phyloP scores from a whole-genome alignment of 2,113 vertebrate genomes.

The Callopanchax toddi region DNA sequence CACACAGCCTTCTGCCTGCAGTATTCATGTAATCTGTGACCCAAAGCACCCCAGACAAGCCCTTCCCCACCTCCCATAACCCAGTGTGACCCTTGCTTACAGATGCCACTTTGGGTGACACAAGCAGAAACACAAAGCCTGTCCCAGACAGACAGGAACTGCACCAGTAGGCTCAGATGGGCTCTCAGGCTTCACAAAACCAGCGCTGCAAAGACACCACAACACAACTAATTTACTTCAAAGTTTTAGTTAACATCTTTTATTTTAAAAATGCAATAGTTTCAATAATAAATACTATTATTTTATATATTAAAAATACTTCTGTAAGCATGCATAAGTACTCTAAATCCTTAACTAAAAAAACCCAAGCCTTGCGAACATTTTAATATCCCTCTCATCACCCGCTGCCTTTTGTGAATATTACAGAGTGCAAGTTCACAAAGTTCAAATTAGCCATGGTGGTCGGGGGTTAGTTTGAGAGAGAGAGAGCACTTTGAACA shows the following conservation, averaged over 20 bases:
- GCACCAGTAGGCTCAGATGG: too few species aligned
- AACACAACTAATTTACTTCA: background rate
- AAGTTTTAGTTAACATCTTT: background rate
- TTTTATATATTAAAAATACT: background rate
- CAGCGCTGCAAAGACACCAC: too few species aligned
- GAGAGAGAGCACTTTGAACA: constrained; percentile 59
- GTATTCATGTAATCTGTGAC: too few species aligned
- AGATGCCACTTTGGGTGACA: too few species aligned
- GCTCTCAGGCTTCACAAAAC: too few species aligned
- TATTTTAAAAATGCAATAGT: background rate
- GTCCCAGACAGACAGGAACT: too few species aligned
- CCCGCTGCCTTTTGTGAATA: constrained; percentile 45
- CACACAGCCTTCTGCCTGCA: too few species aligned
- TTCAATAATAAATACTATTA: background rate
- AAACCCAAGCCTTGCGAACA: constrained; percentile 34
- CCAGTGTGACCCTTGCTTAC: too few species aligned
- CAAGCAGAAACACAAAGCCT: too few species aligned
- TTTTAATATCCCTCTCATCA: constrained; percentile 44
- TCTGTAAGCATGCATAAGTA: constrained; percentile 16
- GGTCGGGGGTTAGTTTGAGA: constrained; percentile 51
- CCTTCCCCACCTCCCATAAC: too few species aligned
- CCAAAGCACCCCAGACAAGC: too few species aligned
- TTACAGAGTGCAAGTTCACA: constrained; percentile 58
- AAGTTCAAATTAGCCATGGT: constrained; percentile 57
- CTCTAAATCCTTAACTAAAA: constrained; percentile 25